phyloP scores from a whole-genome alignment of 2,888 invertebrate genomes.

The Trichacis sp. region DNA sequence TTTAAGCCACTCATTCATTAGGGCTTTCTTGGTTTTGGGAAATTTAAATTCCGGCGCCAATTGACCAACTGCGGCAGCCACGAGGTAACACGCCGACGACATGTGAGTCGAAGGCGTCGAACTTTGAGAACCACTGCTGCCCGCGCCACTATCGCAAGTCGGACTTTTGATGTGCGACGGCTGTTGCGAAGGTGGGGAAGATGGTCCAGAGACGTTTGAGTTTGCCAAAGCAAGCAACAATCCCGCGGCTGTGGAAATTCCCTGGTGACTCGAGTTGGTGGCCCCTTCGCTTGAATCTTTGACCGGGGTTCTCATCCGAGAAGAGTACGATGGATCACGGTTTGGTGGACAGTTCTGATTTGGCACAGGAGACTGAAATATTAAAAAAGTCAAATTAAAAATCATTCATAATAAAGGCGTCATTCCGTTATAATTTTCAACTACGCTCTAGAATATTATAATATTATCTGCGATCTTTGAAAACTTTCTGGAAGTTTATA shows the following conservation, averaged over 20 bases:
- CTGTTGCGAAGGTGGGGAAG: constrained; percentile 57
- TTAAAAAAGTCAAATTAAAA: constrained; percentile 42
- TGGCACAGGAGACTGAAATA: constrained; percentile 71
- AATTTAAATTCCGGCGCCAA: constrained; percentile 87
- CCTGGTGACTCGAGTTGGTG: constrained; percentile 44
- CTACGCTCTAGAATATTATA: no score
- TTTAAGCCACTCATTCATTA: constrained; percentile 92
- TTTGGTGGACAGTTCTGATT: constrained; percentile 54
- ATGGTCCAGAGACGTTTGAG: constrained; percentile 57
- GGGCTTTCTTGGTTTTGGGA: constrained; percentile 89
- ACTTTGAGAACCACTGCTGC: constrained; percentile 69
- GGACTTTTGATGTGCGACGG: constrained; percentile 66
- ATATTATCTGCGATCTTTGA: no score
- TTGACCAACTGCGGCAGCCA: constrained; percentile 87
- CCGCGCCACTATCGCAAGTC: constrained; percentile 67
- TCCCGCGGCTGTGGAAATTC: constrained; percentile 72
- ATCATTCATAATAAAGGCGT: no score
- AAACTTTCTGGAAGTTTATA: no score
- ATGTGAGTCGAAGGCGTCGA: constrained; percentile 74
- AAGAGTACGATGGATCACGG: constrained; percentile 51
- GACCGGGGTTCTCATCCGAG: constrained; percentile 54
- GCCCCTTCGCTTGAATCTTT: constrained; percentile 43
- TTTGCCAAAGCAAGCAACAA: constrained; percentile 73
- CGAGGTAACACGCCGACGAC: constrained; percentile 84
- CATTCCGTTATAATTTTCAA: no score